Evolutionary conservation across 2,888 invertebrate species (phyloP).

Genomic region (Acronicta alni): DNA sequence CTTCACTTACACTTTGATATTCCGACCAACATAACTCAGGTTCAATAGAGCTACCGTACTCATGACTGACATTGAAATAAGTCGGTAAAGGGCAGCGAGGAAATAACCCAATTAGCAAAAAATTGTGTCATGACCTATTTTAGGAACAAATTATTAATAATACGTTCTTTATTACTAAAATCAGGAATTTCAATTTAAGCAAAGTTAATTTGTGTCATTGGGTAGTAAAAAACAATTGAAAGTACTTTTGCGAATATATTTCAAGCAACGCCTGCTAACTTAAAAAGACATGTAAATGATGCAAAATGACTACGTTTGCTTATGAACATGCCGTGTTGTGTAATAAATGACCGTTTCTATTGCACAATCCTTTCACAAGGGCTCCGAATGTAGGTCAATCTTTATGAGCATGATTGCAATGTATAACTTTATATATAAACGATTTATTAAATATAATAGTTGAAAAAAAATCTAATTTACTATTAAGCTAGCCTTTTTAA

Average conservation of each 20-base stretch:
- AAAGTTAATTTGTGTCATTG: slow-evolving; percentile 6
- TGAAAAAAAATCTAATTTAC: slow-evolving; percentile 4
- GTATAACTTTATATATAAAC: slow-evolving; percentile 57
- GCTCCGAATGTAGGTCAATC: slow-evolving; percentile 89
- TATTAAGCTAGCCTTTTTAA: slow-evolving; percentile 5
- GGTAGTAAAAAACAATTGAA: slow-evolving; percentile 52
- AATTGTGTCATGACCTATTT: slow-evolving; percentile 84
- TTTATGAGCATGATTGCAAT: slow-evolving; percentile 80
- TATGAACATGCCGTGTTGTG: slow-evolving; percentile 86
- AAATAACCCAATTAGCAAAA: slow-evolving; percentile 82
- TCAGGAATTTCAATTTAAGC: slow-evolving; percentile 20
- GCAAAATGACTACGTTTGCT: slow-evolving; percentile 84
- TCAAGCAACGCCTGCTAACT: slow-evolving; percentile 52
- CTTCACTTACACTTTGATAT: slow-evolving; percentile 95
- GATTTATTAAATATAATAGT: not conserved
- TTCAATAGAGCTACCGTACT: slow-evolving; percentile 91
- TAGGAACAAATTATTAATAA: slow-evolving; percentile 41
- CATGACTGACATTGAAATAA: slow-evolving; percentile 90
- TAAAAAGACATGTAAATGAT: slow-evolving; percentile 77
- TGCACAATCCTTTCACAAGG: slow-evolving; percentile 90
- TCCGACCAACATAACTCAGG: slow-evolving; percentile 92
- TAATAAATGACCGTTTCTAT: slow-evolving; percentile 89
- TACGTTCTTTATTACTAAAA: slow-evolving; percentile 18
- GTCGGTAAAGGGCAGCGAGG: slow-evolving; percentile 88
- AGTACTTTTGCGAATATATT: slow-evolving; percentile 64